Evolutionary conservation across 1,140 invertebrate species (phyloP).

Genomic region (Apis florea): DNA sequence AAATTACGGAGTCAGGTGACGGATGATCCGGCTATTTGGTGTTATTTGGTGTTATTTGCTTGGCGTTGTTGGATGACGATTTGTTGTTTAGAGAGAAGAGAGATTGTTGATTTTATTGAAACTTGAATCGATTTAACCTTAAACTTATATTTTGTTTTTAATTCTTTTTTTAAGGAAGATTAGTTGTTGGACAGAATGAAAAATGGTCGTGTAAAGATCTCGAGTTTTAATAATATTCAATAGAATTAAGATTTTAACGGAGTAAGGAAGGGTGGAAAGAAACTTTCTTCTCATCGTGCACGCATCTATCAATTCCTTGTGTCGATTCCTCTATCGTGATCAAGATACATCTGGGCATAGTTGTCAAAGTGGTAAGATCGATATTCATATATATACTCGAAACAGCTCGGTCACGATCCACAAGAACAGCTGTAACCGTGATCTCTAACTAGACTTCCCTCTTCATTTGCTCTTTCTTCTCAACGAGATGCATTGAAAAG

Average conservation of each 20-base stretch:
- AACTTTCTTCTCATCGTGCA: neutral
- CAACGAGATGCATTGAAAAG: slow-evolving; percentile 34
- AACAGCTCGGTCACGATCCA: slow-evolving; percentile 27
- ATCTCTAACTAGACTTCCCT: slow-evolving; percentile 31
- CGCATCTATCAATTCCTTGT: slow-evolving; percentile 41
- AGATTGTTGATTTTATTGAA: no score
- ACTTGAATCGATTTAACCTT: no score
- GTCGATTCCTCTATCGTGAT: slow-evolving; percentile 18
- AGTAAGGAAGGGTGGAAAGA: neutral
- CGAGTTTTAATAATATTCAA: no score
- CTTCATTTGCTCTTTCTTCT: slow-evolving; percentile 15
- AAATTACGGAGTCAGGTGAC: neutral
- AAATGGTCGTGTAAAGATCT: no score
- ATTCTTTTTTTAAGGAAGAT: no score
- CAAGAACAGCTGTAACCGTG: slow-evolving; percentile 35
- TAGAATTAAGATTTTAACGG: no score
- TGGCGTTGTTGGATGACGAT: no score
- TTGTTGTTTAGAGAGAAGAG: no score
- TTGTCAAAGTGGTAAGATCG: neutral
- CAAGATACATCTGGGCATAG: slow-evolving; percentile 27
- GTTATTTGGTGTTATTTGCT: no score
- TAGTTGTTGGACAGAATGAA: no score
- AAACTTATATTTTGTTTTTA: no score
- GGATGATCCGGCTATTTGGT: no score
- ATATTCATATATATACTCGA: slow-evolving; percentile 6